Percentiles rank a stretch among this genome's conserved stretches.
These are phyloP conservation scores for Mobula birostris DNA, from an alignment of 2,113 vertebrate species.

Conservation along the genomic window DNA sequence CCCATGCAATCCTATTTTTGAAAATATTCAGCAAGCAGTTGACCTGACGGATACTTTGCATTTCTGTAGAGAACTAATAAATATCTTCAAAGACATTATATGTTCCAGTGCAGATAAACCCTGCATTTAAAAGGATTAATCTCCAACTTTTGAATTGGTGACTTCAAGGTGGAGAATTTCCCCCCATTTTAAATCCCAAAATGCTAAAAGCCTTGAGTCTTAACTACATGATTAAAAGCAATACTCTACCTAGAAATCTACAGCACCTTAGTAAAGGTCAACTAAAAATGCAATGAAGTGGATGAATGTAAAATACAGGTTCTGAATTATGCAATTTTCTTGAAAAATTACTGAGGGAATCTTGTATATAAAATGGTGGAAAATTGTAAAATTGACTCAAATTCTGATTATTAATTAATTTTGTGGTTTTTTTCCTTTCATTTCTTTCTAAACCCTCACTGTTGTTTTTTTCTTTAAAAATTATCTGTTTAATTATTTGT, in stretches of 20 bases:
- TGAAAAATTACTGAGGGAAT: constrained; percentile 16
- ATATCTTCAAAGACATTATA: constrained; percentile 27
- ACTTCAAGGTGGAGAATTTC: constrained; percentile 34
- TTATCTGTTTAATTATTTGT: background rate
- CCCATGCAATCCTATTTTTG: constrained; percentile 27
- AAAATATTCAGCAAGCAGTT: constrained; percentile 30
- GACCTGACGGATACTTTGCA: constrained; percentile 17
- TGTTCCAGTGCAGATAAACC: constrained; percentile 24
- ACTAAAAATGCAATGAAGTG: constrained; percentile 29
- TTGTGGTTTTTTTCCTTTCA: background rate
- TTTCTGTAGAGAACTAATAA: constrained; percentile 28
- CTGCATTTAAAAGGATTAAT: constrained; percentile 28
- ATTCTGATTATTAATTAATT: background rate
- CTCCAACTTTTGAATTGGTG: constrained; percentile 33
- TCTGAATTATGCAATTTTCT: background rate
- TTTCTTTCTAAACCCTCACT: background rate
- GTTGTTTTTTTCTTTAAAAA: constrained; percentile 1
- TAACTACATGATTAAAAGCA: constrained; percentile 26
- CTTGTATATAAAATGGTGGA: background rate
- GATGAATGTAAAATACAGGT: background rate
- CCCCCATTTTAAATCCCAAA: constrained; percentile 9
- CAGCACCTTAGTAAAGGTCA: constrained; percentile 22
- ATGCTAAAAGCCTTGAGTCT: constrained; percentile 10
- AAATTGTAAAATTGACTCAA: background rate
- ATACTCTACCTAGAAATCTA: constrained; percentile 17